Base-by-base conservation (phyloP, 2,888 invertebrate genomes). In the Rhagium mordax region DNA sequence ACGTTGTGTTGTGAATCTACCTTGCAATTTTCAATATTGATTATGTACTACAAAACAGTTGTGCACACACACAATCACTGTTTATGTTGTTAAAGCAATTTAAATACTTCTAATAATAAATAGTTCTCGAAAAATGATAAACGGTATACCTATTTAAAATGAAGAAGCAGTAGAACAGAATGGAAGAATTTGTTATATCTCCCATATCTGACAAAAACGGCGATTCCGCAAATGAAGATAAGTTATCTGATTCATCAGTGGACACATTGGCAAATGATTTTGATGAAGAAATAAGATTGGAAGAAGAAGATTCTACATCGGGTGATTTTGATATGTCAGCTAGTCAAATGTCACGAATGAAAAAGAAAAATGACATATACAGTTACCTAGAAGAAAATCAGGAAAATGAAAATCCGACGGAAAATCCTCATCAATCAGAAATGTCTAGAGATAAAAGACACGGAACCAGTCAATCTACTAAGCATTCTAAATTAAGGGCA, bases 261-360 rank as follows among this genome's bases (percentile, higher is more conserved):
- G 97, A 97, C 88, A 96, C 98, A 96, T 94, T 98, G 91, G 95
- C 97, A 77, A 96, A 98, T 91, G 98, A 98, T 88, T 98, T 96
- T 89, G 98, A 98, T 88, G 98, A 98, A 90, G 98, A 98, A 87
- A 92, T 95, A 87, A 98, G 98, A 77, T 87, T 98, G 86, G 98
- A 98, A 87, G 98, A 98, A 89, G 98, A 98, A 90, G 98, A 98
- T 18, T 79, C 79, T 90, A 96, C 96, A 64, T 89, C 97, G 86
- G 95, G 95, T 82, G 93, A 95, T 88, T 89, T 91, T 61, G 93
- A 94, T 82, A 24, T 66, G 15, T 13, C 67, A 24, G 41, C 5
- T n/a, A 47, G 47, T 16, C 57, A 60, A n/a, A 74, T 78, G 69
- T 71, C 78, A 6, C 62, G 71, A 59, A 77, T 72, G 66, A 79